Base-by-base conservation (phyloP, 2,797 vertebrate genomes). In the Syngnathus acus region DNA sequence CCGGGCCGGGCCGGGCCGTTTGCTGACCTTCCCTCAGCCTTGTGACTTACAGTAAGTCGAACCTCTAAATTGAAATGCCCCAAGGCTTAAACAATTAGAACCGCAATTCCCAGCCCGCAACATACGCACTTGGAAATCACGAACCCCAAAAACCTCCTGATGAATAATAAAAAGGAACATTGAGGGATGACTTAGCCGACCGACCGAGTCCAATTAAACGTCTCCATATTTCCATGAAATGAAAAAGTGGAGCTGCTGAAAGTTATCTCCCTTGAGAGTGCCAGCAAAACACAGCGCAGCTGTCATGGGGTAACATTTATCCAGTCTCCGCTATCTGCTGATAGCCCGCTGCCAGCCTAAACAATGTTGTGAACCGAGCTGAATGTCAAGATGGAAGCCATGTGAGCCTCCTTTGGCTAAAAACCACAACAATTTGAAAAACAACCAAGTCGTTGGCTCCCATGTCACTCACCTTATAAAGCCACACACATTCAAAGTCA, bases 321-420 rank as follows among this genome's bases (percentile, higher is more conserved):
- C 68, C 76, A 79, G 78, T 38, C 68, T 78, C 70, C 47, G 7
- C 65, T 62, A 72, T 82, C 78, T 72, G 48, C 65, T 48, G 50
- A 77, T 69, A 68, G 69, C 39, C 68, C 50, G 9, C 62, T 74
- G 74, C 68, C 32, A 80, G 76, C 67, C 19, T 6, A 68, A 72
- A 69, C 69, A 37, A 66, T 76, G 79, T 78, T 77, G 19, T 26
- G 9, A 43, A 62, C 42, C 9, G 21, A 82, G 76, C 71, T 77
- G 69, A 82, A 77, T 69, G 72, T 74, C 73, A 77, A 23, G 82
- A 76, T 13, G 68, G 73, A 76, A 81, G 32, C 32, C 85, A 88
- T 84, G 45, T 71, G 65, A 84, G 76, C 72, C 70, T 62, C 39
- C 69, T 77, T 72, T 59, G 72, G 59, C 78, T 71, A 78, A 32